phyloP scores from a whole-genome alignment of 2,797 vertebrate species.

The Benthosema pterotum region DNA sequence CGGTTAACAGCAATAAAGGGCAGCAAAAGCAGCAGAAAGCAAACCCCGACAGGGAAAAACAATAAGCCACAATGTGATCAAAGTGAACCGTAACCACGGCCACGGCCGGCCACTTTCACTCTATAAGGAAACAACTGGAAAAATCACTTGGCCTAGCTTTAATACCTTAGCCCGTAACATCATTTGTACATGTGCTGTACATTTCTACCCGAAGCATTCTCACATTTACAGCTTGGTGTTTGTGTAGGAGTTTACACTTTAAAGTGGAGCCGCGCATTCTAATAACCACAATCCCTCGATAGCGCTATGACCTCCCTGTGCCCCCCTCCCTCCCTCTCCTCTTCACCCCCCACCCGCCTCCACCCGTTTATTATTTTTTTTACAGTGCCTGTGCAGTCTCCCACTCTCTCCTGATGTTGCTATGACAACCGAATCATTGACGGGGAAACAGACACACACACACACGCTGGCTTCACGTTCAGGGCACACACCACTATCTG shows the following conservation, averaged over 20 bases:
- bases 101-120: not conserved
- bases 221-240: not conserved
- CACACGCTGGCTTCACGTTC: conserved; percentile 77
- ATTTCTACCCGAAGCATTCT: not conserved
- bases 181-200: no score
- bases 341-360: conserved; percentile 6
- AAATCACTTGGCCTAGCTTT: no score
- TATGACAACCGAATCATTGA: conserved; percentile 70
- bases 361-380: conserved; percentile 19
- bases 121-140: not conserved
- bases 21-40: conserved; percentile 15
- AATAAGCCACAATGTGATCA: not conserved
- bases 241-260: not conserved
- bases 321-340: not conserved
- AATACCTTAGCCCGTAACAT: no score
- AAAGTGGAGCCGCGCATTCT: not conserved
- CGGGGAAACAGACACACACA: conserved; percentile 59
- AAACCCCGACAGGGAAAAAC: not conserved
- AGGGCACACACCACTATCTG: conserved; percentile 87
- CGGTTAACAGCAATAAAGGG: conserved; percentile 24
- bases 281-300: conserved; percentile 5
- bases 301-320: conserved; percentile 13
- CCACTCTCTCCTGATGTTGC: conserved; percentile 59
- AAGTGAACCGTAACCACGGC: not conserved
- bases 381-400: conserved; percentile 41